Percentiles rank a stretch among this genome's conserved stretches.
These are phyloP conservation scores for Tachystola acroxantha DNA, from an alignment of 2,888 invertebrate species.

Conservation along the genomic window DNA sequence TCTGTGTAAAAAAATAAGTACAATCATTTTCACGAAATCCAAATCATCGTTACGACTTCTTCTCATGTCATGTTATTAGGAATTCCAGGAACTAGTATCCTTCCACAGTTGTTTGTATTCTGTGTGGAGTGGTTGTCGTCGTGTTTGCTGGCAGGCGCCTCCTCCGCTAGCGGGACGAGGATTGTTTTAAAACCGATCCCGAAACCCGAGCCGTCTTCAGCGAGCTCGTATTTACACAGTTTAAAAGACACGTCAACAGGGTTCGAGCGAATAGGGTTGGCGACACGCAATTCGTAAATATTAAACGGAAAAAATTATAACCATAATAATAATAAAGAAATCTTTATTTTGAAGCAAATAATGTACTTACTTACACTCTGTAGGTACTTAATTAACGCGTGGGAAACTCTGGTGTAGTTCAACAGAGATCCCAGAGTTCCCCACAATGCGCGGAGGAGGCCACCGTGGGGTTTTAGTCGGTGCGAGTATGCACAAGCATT, in stretches of 20 bases:
- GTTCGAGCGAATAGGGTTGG: constrained; percentile 29
- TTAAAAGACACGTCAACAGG: constrained; percentile 63
- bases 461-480: too few relatives aligned
- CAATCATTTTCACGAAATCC: too few relatives aligned
- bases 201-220: constrained; percentile 39
- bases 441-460: too few relatives aligned
- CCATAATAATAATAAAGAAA: background rate
- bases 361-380: too few relatives aligned
- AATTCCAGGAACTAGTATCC: constrained; percentile 1
- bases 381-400: too few relatives aligned
- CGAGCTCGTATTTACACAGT: constrained; percentile 53
- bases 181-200: constrained; percentile 61
- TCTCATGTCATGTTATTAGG: constrained; percentile 12
- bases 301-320: background rate
- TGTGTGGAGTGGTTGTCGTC: constrained; percentile 15
- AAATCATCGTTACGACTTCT: too few relatives aligned
- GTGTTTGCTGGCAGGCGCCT: constrained; percentile 49
- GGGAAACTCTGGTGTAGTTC: too few relatives aligned
- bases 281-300: background rate
- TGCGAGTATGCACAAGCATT: too few relatives aligned
- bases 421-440: too few relatives aligned
- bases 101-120: background rate
- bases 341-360: background rate
- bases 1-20: too few relatives aligned
- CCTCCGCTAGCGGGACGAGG: constrained; percentile 20